Percentiles rank a stretch among this genome's conserved stretches.
These are phyloP conservation scores for Aspidiotus destructor DNA, from an alignment of 2,888 invertebrate species.

Conservation along the genomic window DNA sequence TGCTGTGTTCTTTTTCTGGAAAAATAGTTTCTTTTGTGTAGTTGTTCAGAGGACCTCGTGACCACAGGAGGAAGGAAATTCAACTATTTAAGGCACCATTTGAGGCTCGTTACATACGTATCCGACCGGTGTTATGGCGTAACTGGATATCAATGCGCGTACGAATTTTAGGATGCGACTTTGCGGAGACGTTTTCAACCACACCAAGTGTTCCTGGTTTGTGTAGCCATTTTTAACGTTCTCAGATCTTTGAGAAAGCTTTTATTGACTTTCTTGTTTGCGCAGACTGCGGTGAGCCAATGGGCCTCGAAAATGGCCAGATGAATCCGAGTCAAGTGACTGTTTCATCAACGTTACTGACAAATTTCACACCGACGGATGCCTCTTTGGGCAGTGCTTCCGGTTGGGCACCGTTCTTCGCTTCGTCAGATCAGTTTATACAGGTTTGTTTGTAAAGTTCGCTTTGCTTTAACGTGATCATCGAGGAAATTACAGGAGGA, in stretches of 20 bases:
- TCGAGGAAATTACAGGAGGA: background rate
- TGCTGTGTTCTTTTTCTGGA: background rate
- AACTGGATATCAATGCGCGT: slow-evolving; percentile 56
- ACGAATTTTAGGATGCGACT: slow-evolving; percentile 62
- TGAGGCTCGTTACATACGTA: slow-evolving; percentile 61
- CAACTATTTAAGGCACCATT: slow-evolving; percentile 62
- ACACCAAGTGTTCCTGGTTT: background rate
- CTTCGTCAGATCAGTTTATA: slow-evolving; percentile 60
- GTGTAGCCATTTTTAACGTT: background rate
- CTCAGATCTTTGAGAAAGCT: no score
- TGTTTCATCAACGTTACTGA: slow-evolving; percentile 51
- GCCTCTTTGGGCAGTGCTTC: slow-evolving; percentile 46
- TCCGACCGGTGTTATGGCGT: slow-evolving; percentile 68
- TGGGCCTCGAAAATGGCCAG: slow-evolving; percentile 58
- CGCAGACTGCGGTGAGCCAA: slow-evolving; percentile 55
- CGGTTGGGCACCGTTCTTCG: slow-evolving; percentile 59
- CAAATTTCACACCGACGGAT: slow-evolving; percentile 42
- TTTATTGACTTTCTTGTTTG: no score
- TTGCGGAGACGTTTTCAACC: no score
- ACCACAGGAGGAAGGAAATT: slow-evolving; percentile 49
- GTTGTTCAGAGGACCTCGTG: slow-evolving; percentile 64
- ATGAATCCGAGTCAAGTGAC: slow-evolving; percentile 56
- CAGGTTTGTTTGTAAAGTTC: slow-evolving; percentile 44
- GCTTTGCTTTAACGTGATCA: background rate
- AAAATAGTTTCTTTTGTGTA: slow-evolving; percentile 39